phyloP scores from a whole-genome alignment of 1,140 invertebrate species.

The Eupristina koningsbergeri region DNA sequence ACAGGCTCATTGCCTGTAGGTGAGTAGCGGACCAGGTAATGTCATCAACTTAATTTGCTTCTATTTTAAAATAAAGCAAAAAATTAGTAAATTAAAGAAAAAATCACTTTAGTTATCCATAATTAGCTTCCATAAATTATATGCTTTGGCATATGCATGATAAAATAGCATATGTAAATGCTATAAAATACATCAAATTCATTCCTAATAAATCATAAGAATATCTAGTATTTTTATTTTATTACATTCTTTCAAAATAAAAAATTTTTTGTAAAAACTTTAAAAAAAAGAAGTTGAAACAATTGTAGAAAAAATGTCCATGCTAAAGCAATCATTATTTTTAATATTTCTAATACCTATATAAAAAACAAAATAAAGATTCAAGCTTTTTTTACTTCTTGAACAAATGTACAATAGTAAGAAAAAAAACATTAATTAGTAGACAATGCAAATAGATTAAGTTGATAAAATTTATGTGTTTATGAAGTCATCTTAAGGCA shows the following conservation, averaged over 20 bases:
- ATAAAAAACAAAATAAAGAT: slow-evolving; percentile 30
- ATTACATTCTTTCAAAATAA: slow-evolving; percentile 50
- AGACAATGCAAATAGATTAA: slow-evolving; percentile 39
- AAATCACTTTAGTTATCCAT: slow-evolving; percentile 39
- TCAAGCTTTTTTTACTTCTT: slow-evolving; percentile 32
- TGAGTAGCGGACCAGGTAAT: slow-evolving; percentile 78
- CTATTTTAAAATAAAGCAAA: slow-evolving; percentile 60
- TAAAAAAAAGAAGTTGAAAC: slow-evolving; percentile 47
- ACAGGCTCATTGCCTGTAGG: slow-evolving; percentile 79
- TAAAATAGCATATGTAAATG: slow-evolving; percentile 53
- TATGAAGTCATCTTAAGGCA: slow-evolving; percentile 48
- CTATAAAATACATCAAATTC: slow-evolving; percentile 51
- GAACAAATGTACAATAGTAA: slow-evolving; percentile 34
- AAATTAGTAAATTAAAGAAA: slow-evolving; percentile 50
- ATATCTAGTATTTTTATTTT: no score
- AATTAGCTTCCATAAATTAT: slow-evolving; percentile 48
- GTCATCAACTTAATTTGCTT: slow-evolving; percentile 67
- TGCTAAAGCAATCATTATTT: slow-evolving; percentile 46
- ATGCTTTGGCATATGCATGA: slow-evolving; percentile 50
- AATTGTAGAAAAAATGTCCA: slow-evolving; percentile 45
- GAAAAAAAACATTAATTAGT: slow-evolving; percentile 32
- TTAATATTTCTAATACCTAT: slow-evolving; percentile 36
- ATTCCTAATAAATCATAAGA: slow-evolving; percentile 49
- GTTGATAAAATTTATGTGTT: slow-evolving; percentile 48
- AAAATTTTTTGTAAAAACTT: slow-evolving; percentile 37